Evolutionary conservation across 2,888 invertebrate species (phyloP), one percentile per base, ranked within the genome.

Genomic region (Apodemia zela): DNA sequence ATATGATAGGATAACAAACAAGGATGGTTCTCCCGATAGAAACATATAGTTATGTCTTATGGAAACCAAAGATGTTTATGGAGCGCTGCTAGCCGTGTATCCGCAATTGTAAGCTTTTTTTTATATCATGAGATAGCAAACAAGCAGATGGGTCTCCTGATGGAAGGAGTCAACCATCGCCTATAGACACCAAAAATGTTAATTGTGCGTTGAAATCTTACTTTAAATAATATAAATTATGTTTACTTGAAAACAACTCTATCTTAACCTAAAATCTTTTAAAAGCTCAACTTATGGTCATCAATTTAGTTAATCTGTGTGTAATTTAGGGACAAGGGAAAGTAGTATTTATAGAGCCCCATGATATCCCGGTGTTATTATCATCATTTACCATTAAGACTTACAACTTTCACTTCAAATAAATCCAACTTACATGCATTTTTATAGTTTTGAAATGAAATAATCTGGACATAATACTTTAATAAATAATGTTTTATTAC

Each of bases 281-380:
- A n/a, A 58, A 21, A 38, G 57, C 17, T 47, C 13, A 62, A 45
- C 33, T 33, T 42, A 59, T 70, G 68, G 66, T 65, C 62, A 65
- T 42, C 49, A 65, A 64, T 73, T 72, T 69, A 66, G 68, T 65
- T 72, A 75, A 77, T 73, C 72, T 67, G 63, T 66, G 66, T 68
- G 68, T 70, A 69, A 72, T 72, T 70, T 69, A 68, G 67, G 68
- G 59, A 63, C 65, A 66, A 71, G 70, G 71, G 75, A 75, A 76
- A 75, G 73, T 72, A 66, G 67, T 67, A 65, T 64, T 65, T 63
- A 64, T 66, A 65, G 62, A 45, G 59, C 5, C 25, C 54, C 18
- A 54, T 54, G 54, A 54, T 54, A 54, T 54, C 54, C 25, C 54
- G 21, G 13, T 54, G 54, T 54, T 54, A 54, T 54, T 54, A 54